These are phyloP conservation scores for Distichodus sexfasciatus DNA, from an alignment of 2,797 vertebrate species.

Conservation along the genomic window DNA sequence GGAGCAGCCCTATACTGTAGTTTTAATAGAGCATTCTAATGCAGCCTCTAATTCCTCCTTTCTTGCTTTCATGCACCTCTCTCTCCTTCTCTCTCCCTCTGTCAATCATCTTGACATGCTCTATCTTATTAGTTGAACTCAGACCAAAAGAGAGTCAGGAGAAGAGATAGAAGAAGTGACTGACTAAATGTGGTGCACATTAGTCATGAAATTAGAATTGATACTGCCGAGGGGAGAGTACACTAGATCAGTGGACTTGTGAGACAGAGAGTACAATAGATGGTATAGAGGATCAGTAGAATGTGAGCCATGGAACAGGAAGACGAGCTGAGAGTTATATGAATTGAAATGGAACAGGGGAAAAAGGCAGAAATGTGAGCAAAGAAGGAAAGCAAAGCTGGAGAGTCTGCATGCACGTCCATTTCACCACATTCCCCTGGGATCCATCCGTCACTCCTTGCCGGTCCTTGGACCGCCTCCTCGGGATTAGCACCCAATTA, in stretches of 20 bases:
- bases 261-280: too few relatives aligned
- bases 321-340: background rate
- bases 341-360: background rate
- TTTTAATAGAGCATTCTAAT: slow-evolving; percentile 35
- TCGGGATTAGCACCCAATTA: slow-evolving; percentile 41
- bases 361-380: slow-evolving; percentile 3
- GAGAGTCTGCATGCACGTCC: slow-evolving; percentile 3
- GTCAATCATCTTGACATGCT: slow-evolving; percentile 8
- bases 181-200: slow-evolving; percentile 23
- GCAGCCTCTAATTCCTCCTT: background rate
- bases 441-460: slow-evolving; percentile 15
- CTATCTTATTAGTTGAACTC: slow-evolving; percentile 20
- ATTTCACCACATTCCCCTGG: slow-evolving; percentile 14
- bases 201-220: slow-evolving; percentile 10
- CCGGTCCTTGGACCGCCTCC: slow-evolving; percentile 10
- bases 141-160: background rate
- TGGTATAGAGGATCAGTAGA: too few relatives aligned
- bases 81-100: background rate
- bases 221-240: background rate
- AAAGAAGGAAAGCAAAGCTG: background rate
- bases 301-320: background rate
- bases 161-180: slow-evolving; percentile 17
- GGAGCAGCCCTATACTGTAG: slow-evolving; percentile 26
- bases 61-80: background rate
- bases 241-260: background rate